These are phyloP conservation scores for Cacoxenus indagator DNA, from an alignment of 2,888 invertebrate species.

Conservation along the genomic window DNA sequence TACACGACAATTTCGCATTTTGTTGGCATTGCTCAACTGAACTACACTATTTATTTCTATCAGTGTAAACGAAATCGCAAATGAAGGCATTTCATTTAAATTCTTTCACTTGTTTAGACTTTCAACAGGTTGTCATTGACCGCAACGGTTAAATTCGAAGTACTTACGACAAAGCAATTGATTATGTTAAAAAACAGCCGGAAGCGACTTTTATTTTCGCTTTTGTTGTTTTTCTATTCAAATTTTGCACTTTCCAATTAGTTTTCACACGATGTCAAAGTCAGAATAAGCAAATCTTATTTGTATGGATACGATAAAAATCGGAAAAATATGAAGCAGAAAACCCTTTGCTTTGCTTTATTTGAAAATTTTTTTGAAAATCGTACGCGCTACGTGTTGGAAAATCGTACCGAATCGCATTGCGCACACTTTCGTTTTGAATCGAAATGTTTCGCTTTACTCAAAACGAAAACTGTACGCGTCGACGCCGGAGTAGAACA, in stretches of 20 bases:
- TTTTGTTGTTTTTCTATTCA: not conserved
- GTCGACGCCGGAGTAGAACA: not conserved
- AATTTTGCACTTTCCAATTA: too few species aligned
- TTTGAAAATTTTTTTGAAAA: slow-evolving; percentile 19
- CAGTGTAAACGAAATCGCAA: not conserved
- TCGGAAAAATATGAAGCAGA: not conserved
- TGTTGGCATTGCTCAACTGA: not conserved
- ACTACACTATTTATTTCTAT: not conserved
- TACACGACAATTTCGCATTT: not conserved
- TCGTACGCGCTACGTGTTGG: slow-evolving; percentile 2
- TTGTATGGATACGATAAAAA: too few species aligned
- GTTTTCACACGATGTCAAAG: too few species aligned
- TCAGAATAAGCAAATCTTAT: too few species aligned
- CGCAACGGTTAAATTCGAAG: not conserved
- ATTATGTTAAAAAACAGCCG: not conserved
- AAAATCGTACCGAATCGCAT: slow-evolving; percentile 24
- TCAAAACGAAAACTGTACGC: not conserved
- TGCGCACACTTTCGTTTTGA: slow-evolving; percentile 19
- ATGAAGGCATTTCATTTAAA: not conserved
- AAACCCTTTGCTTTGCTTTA: not conserved
- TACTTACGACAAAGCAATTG: not conserved
- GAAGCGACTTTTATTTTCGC: not conserved
- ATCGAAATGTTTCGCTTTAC: not conserved
- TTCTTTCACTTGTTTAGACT: not conserved
- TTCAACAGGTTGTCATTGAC: not conserved